These are phyloP conservation scores for Rhincodon typus DNA, from an alignment of 2,797 vertebrate species.

Conservation along the genomic window DNA sequence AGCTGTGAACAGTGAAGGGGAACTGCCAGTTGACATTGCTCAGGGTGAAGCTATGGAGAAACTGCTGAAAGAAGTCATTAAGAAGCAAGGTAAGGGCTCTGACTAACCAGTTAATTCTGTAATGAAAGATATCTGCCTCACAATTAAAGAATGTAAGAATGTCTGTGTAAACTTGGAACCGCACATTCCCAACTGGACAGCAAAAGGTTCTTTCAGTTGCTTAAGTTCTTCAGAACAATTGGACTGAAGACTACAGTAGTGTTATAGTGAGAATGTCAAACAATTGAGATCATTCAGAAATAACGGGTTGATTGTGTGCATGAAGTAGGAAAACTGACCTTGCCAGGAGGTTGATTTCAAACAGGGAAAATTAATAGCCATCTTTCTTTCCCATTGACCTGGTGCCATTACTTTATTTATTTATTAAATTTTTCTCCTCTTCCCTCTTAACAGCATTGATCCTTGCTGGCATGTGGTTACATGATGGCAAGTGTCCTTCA, in stretches of 20 bases:
- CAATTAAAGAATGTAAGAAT: background rate
- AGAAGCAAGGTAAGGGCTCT: conserved; percentile 63
- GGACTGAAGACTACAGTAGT: background rate
- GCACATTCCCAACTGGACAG: background rate
- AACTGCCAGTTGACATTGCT: conserved; percentile 72
- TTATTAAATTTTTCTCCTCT: background rate
- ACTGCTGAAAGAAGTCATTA: conserved; percentile 69
- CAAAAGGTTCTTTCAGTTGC: background rate
- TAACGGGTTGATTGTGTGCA: background rate
- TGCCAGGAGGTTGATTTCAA: background rate
- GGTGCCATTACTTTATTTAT: background rate
- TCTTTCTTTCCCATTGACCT: background rate
- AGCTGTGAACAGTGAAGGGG: conserved; percentile 74
- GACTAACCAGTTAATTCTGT: background rate
- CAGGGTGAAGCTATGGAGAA: conserved; percentile 70
- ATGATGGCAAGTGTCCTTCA: background rate
- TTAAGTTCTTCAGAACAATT: background rate
- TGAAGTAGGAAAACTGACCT: background rate
- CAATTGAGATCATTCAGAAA: background rate
- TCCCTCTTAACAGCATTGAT: background rate
- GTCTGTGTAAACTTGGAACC: background rate
- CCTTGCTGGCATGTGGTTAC: background rate
- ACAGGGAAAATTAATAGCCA: background rate
- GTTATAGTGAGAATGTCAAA: background rate
- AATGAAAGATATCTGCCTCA: background rate